Evolutionary conservation across 2,797 vertebrate species (phyloP).

Genomic region (Simalia tracyae): DNA sequence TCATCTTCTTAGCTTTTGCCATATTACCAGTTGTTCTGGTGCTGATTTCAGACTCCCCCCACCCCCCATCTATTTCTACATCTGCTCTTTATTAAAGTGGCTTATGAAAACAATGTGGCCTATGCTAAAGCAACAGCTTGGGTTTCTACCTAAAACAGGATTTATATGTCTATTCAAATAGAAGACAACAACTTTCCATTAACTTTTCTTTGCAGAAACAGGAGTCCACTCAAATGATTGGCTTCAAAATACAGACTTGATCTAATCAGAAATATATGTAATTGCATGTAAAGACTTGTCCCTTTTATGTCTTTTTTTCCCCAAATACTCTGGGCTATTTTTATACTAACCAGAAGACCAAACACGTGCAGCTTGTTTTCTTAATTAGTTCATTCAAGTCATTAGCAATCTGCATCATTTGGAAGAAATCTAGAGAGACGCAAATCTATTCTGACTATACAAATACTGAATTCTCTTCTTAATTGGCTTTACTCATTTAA

Average conservation of each 20-base stretch:
- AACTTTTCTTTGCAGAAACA: constrained; percentile 52
- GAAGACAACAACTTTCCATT: constrained; percentile 45
- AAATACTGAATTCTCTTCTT: background rate
- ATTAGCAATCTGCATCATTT: background rate
- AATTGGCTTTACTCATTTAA: background rate
- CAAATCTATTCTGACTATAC: background rate
- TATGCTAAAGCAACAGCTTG: constrained; percentile 50
- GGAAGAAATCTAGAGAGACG: background rate
- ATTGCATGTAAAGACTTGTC: constrained; percentile 54
- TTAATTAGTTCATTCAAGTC: background rate
- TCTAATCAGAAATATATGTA: constrained; percentile 56
- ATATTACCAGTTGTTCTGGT: background rate
- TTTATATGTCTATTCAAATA: constrained; percentile 40
- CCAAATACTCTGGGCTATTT: background rate
- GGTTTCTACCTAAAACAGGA: constrained; percentile 51
- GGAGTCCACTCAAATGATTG: constrained; percentile 55
- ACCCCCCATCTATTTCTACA: background rate
- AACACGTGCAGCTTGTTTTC: background rate
- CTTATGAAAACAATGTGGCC: background rate
- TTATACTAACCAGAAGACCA: background rate
- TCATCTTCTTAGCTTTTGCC: background rate
- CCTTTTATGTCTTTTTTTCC: constrained; percentile 22
- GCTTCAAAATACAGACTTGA: constrained; percentile 57
- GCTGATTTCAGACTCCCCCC: background rate
- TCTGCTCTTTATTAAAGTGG: background rate